Evolutionary conservation across 2,113 vertebrate genomes (phyloP), one percentile per base, ranked within the genome.

Genomic region (Oceanites oceanicus): DNA sequence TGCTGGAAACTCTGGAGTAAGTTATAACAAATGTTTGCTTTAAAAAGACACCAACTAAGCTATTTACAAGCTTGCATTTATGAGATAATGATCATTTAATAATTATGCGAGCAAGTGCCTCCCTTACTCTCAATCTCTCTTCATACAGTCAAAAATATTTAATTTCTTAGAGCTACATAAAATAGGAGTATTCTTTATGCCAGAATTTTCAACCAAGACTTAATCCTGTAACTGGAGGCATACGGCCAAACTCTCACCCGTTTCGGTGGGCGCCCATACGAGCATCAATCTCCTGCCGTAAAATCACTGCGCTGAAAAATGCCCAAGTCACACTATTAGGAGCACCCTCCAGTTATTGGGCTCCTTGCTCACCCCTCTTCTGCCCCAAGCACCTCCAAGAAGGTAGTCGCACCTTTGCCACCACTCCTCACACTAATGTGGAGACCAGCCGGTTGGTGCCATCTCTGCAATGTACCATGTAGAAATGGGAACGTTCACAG

Each of bases 21-120:
- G 87, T 85, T 91, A 74, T 56, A 92, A 88, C 84, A 96, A 92
- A 55, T 85, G 49, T 95, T 97, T 97, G 94, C 93, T 97, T 95
- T 93, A 62, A 93, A 93, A 74, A 96, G 62, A 82, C 29, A 96
- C 53, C 71, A 92, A 84, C 65, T 61, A 95, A 93, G 73, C 55
- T 75, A 67, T 50, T 71, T 38, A 56, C 66, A 95, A 83, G n/a
- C 18, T 85, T 49, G 21, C 12, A 62, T 34, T 96, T 90, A 90
- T 4, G 84, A 82, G 71, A 88, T 62, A 90, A 90, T 52, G 38
- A 72, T 83, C 2, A 89, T 87, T 93, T 91, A 92, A 63, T 86
- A 95, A 95, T 96, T 92, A 94, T 68, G 66, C 65, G 90, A 96
- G 45, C 19, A 84, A 92, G 15, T 36, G 23, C 45, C 30, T 52